Conservation (phyloP, 2,797 vertebrate species). For the Ctenopoma kingsleyae region DNA sequence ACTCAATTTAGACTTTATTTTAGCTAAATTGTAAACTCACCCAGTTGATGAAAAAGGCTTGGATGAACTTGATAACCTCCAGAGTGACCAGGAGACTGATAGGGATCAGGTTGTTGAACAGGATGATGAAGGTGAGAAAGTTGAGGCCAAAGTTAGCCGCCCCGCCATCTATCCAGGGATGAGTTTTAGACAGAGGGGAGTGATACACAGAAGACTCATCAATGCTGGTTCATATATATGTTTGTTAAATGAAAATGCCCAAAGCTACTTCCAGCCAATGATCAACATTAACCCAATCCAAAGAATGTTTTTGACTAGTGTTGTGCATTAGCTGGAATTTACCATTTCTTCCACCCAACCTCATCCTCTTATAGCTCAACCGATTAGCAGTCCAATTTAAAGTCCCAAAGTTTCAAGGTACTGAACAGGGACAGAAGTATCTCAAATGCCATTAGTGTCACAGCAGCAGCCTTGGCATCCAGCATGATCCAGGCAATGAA, state of each 20-base stretch:
- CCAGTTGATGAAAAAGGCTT: conserved; percentile 99
- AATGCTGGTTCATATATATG: conserved; percentile 42
- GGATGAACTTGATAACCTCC: conserved; percentile 99
- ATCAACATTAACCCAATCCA: conserved; percentile 76
- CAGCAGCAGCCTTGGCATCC: conserved; percentile 85
- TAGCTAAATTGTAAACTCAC: conserved; percentile 82
- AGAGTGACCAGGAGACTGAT: conserved; percentile 98
- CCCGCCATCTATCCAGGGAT: conserved; percentile 90
- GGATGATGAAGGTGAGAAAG: conserved; percentile 99
- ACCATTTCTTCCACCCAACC: conserved; percentile 78
- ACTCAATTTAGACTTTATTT: neutral
- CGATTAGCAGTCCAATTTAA: conserved; percentile 76
- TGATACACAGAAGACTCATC: conserved; percentile 71
- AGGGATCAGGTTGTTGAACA: conserved; percentile 99
- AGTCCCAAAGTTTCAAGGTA: conserved; percentile 71
- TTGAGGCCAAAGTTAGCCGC: conserved; percentile 98
- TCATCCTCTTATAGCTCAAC: conserved; percentile 73
- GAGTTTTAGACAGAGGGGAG: conserved; percentile 69
- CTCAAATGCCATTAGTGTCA: conserved; percentile 76
- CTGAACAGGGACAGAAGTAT: conserved; percentile 65
- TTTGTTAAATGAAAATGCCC: conserved; percentile 72
- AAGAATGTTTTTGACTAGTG: conserved; percentile 64
- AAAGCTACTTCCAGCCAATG: conserved; percentile 80
- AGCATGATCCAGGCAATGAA: conserved; percentile 85
- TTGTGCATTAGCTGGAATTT: conserved; percentile 79